Base-by-base conservation (phyloP, 1,140 invertebrate genomes). In the Dendroctonus ponderosae region DNA sequence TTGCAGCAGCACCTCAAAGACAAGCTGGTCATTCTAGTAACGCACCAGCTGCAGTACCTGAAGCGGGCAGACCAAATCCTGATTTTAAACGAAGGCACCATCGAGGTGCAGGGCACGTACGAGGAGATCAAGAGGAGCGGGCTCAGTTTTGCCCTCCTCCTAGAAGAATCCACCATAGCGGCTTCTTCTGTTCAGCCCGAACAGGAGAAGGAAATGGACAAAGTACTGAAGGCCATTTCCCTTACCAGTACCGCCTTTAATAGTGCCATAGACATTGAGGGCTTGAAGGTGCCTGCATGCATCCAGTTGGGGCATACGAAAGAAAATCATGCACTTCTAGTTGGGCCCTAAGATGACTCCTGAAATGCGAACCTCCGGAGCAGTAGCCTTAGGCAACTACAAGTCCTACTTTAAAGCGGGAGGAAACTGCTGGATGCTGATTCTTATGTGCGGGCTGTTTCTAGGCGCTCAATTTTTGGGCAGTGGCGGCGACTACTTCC, bases 21-120 rank as follows among this genome's bases (percentile, higher is more conserved):
- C 5, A 91, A 91, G 79, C 87, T 87, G n/a, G 81, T 90, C 37
- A 87, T 91, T 65, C 76, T 91, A n/a, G 86, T 89, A 6, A 91
- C 89, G 5, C 89, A 91, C 79, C 89, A 91, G 71, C 74, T 91
- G 6, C 89, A 91, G 69, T 89, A 86, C 67, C 80, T 91, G 11
- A 85, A 85, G 71, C 78, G 80, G 41, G 87, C 86, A 3, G 83
- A 88, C 71, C 76, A 69, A 69, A 78, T 75, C 78, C 75, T 90
- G 3, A 82, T 78, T 68, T 76, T 66, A 60, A 76, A 78, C 9
- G 73, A 82, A 65, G 81, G 81, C 0, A 72, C 69, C 67, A 71
- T 82, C 14, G 76, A 80, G 12, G 49, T 53, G 3, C 54, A 71
- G 38, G 70, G 68, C 7, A 69, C 52, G 67, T 76, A 15, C 68